Evolutionary conservation across 2,888 invertebrate species (phyloP).

Genomic region (Drosophila mulleri): DNA sequence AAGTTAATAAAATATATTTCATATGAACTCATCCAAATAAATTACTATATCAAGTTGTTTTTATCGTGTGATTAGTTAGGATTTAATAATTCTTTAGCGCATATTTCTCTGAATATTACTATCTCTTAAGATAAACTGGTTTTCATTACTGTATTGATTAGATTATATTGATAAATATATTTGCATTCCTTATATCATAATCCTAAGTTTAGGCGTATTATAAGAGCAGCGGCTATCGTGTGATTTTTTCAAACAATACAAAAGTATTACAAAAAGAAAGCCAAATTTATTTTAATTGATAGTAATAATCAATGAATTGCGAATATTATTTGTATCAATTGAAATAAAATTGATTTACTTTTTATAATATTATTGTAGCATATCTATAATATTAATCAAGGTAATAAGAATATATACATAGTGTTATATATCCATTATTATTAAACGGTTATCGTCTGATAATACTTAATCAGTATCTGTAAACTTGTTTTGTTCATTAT

Average conservation of each 20-base stretch:
- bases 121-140: too few relatives aligned
- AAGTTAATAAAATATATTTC: neutral
- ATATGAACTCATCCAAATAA: neutral
- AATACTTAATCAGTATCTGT: neutral
- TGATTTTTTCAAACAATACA: neutral
- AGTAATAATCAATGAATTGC: neutral
- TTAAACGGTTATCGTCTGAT: neutral
- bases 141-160: too few relatives aligned
- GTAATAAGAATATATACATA: too few relatives aligned
- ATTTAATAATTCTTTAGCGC: too few relatives aligned
- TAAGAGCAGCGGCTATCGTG: conserved; percentile 1
- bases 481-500: neutral
- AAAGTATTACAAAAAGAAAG: neutral
- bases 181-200: neutral
- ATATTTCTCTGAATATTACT: too few relatives aligned
- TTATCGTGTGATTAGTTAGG: too few relatives aligned
- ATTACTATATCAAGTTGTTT: too few relatives aligned
- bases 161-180: too few relatives aligned
- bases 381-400: too few relatives aligned
- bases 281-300: neutral
- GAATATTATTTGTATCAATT: neutral
- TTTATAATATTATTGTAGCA: neutral
- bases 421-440: neutral
- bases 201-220: neutral
- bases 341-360: neutral